Evolutionary conservation across 2,797 vertebrate species (phyloP).

Genomic region (Nyctalus aviator): DNA sequence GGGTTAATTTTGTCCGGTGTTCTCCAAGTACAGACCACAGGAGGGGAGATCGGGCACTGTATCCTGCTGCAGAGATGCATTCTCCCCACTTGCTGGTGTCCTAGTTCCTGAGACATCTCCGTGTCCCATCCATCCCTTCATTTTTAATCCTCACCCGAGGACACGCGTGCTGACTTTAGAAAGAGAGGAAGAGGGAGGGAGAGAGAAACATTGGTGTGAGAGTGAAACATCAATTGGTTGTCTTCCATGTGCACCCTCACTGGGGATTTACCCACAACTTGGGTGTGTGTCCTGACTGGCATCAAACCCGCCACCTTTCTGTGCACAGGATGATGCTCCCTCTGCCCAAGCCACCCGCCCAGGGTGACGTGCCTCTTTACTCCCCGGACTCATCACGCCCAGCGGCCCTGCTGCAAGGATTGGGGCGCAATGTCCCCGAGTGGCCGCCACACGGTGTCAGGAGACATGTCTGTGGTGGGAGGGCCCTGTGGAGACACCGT

Average conservation of each 20-base stretch:
- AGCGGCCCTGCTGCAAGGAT: no score
- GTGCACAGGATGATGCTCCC: neutral
- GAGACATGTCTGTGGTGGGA: neutral
- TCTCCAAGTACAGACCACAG: neutral
- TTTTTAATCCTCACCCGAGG: neutral
- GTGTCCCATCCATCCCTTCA: neutral
- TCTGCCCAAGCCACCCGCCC: accelerated
- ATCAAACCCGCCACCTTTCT: neutral
- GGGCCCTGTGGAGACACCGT: no score
- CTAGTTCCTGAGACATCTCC: neutral
- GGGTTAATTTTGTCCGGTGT: no score
- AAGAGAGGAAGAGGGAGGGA: neutral
- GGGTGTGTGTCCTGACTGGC: no score
- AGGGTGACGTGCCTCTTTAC: no score
- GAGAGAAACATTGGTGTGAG: neutral
- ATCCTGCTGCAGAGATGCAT: neutral
- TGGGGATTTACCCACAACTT: no score
- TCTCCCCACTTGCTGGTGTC: neutral
- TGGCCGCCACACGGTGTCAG: neutral
- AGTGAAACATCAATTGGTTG: no score
- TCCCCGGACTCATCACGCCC: neutral
- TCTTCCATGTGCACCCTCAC: neutral
- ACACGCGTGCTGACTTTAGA: neutral
- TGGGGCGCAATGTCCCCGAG: no score
- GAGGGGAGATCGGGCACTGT: no score